Base-by-base conservation (phyloP, 2,113 vertebrate species). In the Eira barbara region DNA sequence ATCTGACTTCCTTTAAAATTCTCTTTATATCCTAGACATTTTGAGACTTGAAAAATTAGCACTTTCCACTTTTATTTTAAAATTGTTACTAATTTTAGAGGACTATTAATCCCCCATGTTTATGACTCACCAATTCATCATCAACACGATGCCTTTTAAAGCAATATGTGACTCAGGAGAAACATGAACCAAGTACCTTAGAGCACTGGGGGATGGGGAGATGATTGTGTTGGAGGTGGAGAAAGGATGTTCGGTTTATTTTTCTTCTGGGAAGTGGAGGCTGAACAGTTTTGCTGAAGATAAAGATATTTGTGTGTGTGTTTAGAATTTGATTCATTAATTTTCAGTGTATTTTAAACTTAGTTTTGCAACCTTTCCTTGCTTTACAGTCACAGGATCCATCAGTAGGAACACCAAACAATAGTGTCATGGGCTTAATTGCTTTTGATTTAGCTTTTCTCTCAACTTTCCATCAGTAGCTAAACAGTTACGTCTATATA, bases 81-180 rank as follows among this genome's bases (percentile, higher is more conserved):
- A 98, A 88, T 78, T 89, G 91, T 74, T 97, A 63, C 97, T 97
- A 97, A 97, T 97, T 98, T 96, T 96, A 93, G 90, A 96, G 91
- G 88, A 42, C 88, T 94, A 57, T 97, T 97, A 97, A 97, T 97
- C 92, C 45, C 87, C 78, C 95, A 21, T 95, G 88, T 97, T 97
- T 95, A 29, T 98, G 98, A 98, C 71, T 98, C 98, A 98, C 71
- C 65, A 89, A 94, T 97, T 98, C 95, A 95, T 96, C 97, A 97
- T 63, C 84, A 93, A 82, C 88, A 79, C 0, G 21, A 89, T 74
- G 82, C 45, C 76, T 97, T 96, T 97, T 96, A 94, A 88, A 97
- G 97, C 45, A 97, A 20, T 78, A 6, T 61, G 83, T 97, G 97
- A 97, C 96, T 98, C 91, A 96, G 52, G 63, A 90, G 65, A 94